These are phyloP conservation scores for Eumacrocentrus americanus DNA, from an alignment of 2,888 invertebrate species.

Conservation along the genomic window DNA sequence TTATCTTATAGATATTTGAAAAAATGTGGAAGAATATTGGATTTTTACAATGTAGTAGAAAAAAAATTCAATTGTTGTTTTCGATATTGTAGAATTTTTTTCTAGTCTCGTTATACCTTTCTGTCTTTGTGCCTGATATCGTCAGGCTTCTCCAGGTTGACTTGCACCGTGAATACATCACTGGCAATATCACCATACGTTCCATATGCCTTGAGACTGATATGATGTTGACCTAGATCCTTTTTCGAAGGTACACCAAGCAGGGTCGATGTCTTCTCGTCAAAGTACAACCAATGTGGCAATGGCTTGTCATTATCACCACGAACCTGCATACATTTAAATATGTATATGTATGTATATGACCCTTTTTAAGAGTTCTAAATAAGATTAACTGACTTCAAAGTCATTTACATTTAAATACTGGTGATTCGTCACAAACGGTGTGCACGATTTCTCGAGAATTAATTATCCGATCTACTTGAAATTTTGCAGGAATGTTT, in stretches of 20 bases:
- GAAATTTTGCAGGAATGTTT: too few relatives aligned
- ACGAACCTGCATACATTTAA: conserved; percentile 55
- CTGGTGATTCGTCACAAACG: too few relatives aligned
- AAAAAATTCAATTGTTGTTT: background rate
- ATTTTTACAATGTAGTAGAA: background rate
- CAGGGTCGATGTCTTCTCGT: conserved; percentile 72
- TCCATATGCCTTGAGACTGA: conserved; percentile 67
- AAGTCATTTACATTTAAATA: too few relatives aligned
- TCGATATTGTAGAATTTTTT: conserved; percentile 11
- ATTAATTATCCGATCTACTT: too few relatives aligned
- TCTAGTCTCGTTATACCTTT: conserved; percentile 45
- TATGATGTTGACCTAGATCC: conserved; percentile 72
- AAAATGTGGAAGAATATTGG: too few relatives aligned
- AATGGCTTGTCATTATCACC: conserved; percentile 59
- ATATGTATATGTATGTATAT: background rate
- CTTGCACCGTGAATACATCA: conserved; percentile 73
- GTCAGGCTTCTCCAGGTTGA: conserved; percentile 57
- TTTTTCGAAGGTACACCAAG: conserved; percentile 75
- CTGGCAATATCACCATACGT: conserved; percentile 65
- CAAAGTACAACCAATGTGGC: conserved; percentile 76
- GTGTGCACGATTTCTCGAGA: too few relatives aligned
- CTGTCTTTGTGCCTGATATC: conserved; percentile 48
- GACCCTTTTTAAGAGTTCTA: too few relatives aligned
- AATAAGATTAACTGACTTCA: too few relatives aligned
- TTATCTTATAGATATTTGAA: too few relatives aligned